Conservation (phyloP, 2,797 vertebrate genomes). For the Melopsittacus undulatus region DNA sequence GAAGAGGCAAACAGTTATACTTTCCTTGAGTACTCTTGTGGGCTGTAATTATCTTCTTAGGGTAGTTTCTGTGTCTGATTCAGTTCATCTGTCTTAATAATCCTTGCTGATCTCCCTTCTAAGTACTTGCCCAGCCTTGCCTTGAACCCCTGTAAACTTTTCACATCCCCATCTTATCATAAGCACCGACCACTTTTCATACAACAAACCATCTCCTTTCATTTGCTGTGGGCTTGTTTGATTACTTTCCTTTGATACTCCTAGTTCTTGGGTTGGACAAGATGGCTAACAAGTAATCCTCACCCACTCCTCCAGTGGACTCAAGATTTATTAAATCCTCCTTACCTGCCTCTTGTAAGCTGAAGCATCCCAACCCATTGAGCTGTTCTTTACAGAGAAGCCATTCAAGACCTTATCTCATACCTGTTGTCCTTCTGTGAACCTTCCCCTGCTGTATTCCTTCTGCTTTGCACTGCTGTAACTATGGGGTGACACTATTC, state of each 20-base stretch:
- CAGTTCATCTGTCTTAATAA: not conserved
- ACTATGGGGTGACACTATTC: not conserved
- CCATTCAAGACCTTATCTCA: fast-evolving
- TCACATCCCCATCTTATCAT: not conserved
- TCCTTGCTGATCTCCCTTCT: not conserved
- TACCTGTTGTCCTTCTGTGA: not conserved
- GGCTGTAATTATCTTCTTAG: slow-evolving; percentile 21
- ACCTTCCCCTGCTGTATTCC: not conserved
- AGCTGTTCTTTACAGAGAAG: not conserved
- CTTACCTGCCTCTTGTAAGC: not conserved
- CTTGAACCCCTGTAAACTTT: not conserved
- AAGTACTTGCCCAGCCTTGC: not conserved
- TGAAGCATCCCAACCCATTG: not conserved
- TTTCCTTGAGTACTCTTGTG: not conserved
- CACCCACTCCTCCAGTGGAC: not conserved
- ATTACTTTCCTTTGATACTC: not conserved
- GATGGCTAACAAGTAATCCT: not conserved
- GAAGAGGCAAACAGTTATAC: not conserved
- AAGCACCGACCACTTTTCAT: not conserved
- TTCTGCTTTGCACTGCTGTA: not conserved
- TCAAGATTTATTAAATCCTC: not conserved
- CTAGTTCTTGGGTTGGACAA: not conserved
- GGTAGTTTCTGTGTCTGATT: not conserved
- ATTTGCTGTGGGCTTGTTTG: not conserved
- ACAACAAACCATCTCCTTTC: fast-evolving